These are phyloP conservation scores for Nasonovia ribisnigri DNA, from an alignment of 2,888 invertebrate species.

Conservation along the genomic window DNA sequence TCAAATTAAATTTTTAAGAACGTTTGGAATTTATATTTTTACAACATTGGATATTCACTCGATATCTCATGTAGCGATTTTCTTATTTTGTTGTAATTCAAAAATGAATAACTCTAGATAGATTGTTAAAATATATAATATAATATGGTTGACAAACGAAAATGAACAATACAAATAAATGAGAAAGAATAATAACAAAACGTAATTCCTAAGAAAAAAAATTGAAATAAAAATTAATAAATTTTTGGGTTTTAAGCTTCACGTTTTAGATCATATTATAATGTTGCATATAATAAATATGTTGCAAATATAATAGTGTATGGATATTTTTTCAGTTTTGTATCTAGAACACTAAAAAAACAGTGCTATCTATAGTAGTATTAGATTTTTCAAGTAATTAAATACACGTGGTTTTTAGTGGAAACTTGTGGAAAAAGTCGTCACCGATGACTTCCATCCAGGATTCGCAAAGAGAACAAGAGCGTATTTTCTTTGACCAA, in stretches of 20 bases:
- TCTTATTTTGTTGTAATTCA: too few species aligned
- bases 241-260: background rate
- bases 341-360: background rate
- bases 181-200: background rate
- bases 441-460: background rate
- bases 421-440: background rate
- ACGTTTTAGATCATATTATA: background rate
- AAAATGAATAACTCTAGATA: too few species aligned
- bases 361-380: background rate
- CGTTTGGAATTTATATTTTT: too few species aligned
- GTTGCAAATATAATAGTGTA: background rate
- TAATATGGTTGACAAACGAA: too few species aligned
- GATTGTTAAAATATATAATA: too few species aligned
- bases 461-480: slow-evolving; percentile 10
- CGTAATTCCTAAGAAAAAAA: background rate
- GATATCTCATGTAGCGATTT: too few species aligned
- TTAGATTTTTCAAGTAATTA: background rate
- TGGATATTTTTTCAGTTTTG: background rate
- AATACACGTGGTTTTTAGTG: background rate
- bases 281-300: background rate
- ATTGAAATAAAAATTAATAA: background rate
- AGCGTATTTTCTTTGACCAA: background rate
- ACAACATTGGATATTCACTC: too few species aligned
- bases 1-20: too few species aligned
- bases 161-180: background rate